Percentiles rank a stretch among this genome's conserved stretches.
Conservation (phyloP, 1,140 invertebrate species). For the Calliopsis andreniformis region DNA sequence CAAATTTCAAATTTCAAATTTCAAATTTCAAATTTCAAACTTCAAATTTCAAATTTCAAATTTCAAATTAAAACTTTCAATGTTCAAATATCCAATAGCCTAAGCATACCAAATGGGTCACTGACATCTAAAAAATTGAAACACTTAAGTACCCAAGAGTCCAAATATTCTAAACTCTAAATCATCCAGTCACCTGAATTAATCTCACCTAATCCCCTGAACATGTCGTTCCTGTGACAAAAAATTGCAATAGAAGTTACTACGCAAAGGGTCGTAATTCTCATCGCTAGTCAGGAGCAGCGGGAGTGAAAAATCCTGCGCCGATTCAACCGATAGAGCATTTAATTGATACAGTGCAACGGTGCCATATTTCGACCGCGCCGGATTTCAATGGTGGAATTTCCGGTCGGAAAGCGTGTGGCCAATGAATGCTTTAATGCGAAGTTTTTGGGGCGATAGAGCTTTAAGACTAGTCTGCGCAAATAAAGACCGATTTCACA, state of each 20-base stretch:
- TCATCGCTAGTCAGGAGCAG: constrained; percentile 36
- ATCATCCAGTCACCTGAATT: too few species aligned
- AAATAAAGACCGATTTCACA: constrained; percentile 46
- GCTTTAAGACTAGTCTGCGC: constrained; percentile 47
- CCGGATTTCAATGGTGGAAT: constrained; percentile 57
- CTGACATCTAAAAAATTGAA: too few species aligned
- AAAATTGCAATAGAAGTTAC: too few species aligned
- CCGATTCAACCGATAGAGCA: constrained; percentile 49
- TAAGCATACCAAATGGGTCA: too few species aligned
- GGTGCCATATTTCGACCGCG: constrained; percentile 38
- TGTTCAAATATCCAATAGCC: too few species aligned
- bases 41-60: too few species aligned
- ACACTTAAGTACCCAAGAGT: too few species aligned
- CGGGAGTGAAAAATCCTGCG: constrained; percentile 29
- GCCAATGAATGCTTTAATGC: constrained; percentile 41
- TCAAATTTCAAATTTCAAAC: too few species aligned
- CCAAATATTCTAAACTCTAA: too few species aligned
- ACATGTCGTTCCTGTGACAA: constrained; percentile 13
- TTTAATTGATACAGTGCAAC: constrained; percentile 57
- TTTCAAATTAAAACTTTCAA: too few species aligned
- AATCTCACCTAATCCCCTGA: too few species aligned
- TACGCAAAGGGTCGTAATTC: neutral
- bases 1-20: too few species aligned
- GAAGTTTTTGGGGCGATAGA: constrained; percentile 47
- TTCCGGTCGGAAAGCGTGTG: constrained; percentile 15